Conservation (phyloP, 1,140 invertebrate species). For the Drosophila neocordata region DNA sequence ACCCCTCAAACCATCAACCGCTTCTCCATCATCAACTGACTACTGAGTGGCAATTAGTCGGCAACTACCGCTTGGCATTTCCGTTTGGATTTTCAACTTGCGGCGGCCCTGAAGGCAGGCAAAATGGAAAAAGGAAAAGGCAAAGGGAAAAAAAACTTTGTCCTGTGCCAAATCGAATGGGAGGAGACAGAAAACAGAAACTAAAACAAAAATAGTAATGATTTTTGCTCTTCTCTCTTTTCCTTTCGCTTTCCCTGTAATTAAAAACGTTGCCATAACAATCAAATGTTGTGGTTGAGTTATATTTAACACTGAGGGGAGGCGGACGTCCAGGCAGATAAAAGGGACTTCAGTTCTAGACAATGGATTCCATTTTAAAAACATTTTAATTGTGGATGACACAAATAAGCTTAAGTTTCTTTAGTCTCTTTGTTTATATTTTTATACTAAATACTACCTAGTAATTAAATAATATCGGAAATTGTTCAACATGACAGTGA, state of each 20-base stretch:
- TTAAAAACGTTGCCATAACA: slow-evolving; percentile 34
- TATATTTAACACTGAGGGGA: not conserved
- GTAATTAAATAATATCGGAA: too few species aligned
- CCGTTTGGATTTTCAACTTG: slow-evolving; percentile 50
- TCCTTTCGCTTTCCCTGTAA: slow-evolving; percentile 14
- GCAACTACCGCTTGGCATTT: slow-evolving; percentile 61
- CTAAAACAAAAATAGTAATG: slow-evolving; percentile 50
- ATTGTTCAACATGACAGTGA: too few species aligned
- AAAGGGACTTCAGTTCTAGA: not conserved
- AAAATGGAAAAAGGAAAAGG: slow-evolving; percentile 7
- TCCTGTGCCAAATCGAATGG: slow-evolving; percentile 45
- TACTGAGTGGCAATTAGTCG: slow-evolving; percentile 58
- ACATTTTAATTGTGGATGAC: slow-evolving; percentile 4
- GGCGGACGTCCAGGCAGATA: too few species aligned
- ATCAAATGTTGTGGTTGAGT: slow-evolving; percentile 22
- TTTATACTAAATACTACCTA: too few species aligned
- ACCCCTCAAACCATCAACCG: slow-evolving; percentile 6
- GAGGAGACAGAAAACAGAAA: slow-evolving; percentile 13
- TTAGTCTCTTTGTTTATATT: too few species aligned
- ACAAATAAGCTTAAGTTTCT: too few species aligned
- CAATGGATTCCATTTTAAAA: slow-evolving; percentile 8
- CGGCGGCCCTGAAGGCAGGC: not conserved
- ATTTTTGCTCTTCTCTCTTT: slow-evolving; percentile 26
- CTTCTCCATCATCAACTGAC: slow-evolving; percentile 4
- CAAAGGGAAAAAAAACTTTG: slow-evolving; percentile 43